Conservation (phyloP, 1,140 invertebrate species). For the Drosophila kurseongensis region DNA sequence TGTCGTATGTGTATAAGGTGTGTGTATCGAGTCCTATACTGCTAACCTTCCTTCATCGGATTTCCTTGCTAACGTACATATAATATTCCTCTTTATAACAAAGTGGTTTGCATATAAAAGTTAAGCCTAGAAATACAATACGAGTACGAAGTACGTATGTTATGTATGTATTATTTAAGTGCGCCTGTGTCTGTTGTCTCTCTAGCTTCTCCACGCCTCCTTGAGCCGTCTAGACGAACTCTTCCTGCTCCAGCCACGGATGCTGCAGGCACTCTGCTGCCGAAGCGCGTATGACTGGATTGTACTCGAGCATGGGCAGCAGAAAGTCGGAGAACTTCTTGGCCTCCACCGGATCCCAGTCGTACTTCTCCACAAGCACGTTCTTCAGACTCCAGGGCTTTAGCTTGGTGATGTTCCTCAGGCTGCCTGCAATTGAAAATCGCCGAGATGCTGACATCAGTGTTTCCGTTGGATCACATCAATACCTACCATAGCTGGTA, state of each 20-base stretch:
- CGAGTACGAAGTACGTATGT: slow-evolving; percentile 41
- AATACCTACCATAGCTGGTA: slow-evolving; percentile 85
- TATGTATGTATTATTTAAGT: slow-evolving; percentile 23
- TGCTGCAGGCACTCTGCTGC: slow-evolving; percentile 97
- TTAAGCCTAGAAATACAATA: slow-evolving; percentile 52
- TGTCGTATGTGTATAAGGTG: slow-evolving; percentile 13
- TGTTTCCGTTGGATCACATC: neutral
- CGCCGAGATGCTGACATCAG: no score
- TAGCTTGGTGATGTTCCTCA: slow-evolving; percentile 95
- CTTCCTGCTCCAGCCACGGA: slow-evolving; percentile 93
- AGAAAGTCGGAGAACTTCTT: slow-evolving; percentile 96
- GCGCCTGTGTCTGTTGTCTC: slow-evolving; percentile 15
- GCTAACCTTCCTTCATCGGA: slow-evolving; percentile 17
- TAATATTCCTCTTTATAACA: slow-evolving; percentile 35
- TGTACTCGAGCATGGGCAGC: slow-evolving; percentile 97
- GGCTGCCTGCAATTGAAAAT: slow-evolving; percentile 87
- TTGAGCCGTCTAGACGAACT: slow-evolving; percentile 67
- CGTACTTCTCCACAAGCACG: slow-evolving; percentile 97
- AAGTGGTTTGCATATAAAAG: slow-evolving; percentile 57
- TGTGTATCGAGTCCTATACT: slow-evolving; percentile 36
- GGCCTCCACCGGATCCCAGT: slow-evolving; percentile 94
- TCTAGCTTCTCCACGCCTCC: neutral
- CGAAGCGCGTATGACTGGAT: slow-evolving; percentile 95
- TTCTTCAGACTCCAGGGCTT: slow-evolving; percentile 97
- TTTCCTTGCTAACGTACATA: slow-evolving; percentile 17